phyloP scores from a whole-genome alignment of 2,888 invertebrate species.

The Eurytoma californica region DNA sequence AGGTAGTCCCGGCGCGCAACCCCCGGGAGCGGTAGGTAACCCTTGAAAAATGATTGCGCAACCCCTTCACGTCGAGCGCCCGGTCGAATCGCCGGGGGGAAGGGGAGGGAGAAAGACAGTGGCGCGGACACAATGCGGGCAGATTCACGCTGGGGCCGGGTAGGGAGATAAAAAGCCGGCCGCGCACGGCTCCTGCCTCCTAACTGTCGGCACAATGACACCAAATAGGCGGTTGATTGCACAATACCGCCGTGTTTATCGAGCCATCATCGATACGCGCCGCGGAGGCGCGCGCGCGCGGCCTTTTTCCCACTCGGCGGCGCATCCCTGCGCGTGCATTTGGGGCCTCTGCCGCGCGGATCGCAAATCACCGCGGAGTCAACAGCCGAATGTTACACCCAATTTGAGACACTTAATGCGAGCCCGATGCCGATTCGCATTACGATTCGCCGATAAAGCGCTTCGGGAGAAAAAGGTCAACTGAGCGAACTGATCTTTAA shows the following conservation, averaged over 20 bases:
- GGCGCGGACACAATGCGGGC: constrained; percentile 56
- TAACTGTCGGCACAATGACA: constrained; percentile 73
- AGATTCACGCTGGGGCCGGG: constrained; percentile 45
- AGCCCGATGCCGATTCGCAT: constrained; percentile 64
- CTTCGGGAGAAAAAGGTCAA: constrained; percentile 52
- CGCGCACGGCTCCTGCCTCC: constrained; percentile 49
- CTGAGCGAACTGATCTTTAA: neutral
- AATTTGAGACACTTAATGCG: constrained; percentile 72
- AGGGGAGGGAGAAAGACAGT: constrained; percentile 21
- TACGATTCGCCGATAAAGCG: constrained; percentile 61
- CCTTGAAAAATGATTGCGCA: constrained; percentile 60
- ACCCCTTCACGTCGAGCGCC: constrained; percentile 54
- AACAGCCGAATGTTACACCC: constrained; percentile 74
- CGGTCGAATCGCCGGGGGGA: neutral
- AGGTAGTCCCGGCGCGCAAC: neutral
- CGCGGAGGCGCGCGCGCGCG: constrained; percentile 29
- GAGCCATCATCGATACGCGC: constrained; percentile 72
- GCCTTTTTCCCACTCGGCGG: neutral
- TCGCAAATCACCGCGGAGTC: constrained; percentile 62
- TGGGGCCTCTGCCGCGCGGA: neutral
- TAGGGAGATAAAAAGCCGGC: neutral
- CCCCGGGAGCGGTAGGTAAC: constrained; percentile 42
- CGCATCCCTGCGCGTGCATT: constrained; percentile 16
- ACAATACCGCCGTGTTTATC: constrained; percentile 73
- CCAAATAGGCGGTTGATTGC: constrained; percentile 75